Evolutionary conservation across 2,113 vertebrate species (phyloP).

Genomic region (Uria aalge): DNA sequence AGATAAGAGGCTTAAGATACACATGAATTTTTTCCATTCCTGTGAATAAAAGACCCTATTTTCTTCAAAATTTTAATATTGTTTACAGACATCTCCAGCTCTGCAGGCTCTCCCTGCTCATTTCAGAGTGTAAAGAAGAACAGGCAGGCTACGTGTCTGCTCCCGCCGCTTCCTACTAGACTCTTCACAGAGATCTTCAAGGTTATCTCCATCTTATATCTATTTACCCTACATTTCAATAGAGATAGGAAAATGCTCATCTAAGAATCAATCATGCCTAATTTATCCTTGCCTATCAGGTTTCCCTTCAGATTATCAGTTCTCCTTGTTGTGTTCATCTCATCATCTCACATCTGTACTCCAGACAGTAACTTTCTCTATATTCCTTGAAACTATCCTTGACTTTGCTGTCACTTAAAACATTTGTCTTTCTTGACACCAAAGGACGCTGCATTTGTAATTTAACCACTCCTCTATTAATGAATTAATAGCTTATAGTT

Average conservation of each 20-base stretch:
- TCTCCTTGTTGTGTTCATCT: not conserved
- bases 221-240: not conserved
- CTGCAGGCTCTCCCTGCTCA: not conserved
- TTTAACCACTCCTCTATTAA: not conserved
- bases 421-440: not conserved
- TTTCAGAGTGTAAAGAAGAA: not conserved
- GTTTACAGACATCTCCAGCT: not conserved
- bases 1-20: not conserved
- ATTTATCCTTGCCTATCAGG: not conserved
- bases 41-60: not conserved
- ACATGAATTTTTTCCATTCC: not conserved
- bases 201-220: not conserved
- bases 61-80: not conserved
- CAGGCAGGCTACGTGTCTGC: not conserved
- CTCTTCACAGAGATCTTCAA: not conserved
- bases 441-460: not conserved
- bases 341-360: not conserved
- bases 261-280: not conserved
- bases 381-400: not conserved
- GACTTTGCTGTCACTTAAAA: not conserved
- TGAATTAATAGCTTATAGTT: not conserved
- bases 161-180: not conserved
- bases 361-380: not conserved
- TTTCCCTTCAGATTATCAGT: not conserved
- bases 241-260: not conserved